Percentiles rank a stretch among this genome's conserved stretches.
Conservation (phyloP, 2,797 vertebrate genomes). For the Garrulus glandarius region DNA sequence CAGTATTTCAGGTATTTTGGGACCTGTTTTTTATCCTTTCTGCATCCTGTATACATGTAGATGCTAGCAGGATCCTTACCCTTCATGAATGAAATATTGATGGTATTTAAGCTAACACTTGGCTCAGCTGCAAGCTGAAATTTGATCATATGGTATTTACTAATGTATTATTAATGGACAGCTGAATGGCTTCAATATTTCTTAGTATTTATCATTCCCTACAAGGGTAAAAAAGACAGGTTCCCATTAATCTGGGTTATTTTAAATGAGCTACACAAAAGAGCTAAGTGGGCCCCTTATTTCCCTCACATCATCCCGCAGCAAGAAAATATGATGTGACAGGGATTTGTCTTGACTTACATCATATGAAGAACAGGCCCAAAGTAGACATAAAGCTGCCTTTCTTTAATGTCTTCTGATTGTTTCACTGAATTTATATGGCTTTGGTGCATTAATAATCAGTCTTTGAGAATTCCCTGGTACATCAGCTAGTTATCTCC, state of each 20-base stretch:
- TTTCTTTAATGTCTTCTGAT: slow-evolving; percentile 26
- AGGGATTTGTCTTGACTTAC: not conserved
- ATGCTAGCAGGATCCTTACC: not conserved
- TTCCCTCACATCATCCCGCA: not conserved
- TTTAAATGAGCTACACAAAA: slow-evolving; percentile 21
- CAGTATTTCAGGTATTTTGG: not conserved
- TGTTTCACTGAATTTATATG: slow-evolving; percentile 27
- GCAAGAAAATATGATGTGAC: not conserved
- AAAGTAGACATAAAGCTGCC: not conserved
- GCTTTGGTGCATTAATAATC: slow-evolving; percentile 12
- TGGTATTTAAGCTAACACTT: not conserved
- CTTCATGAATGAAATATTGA: slow-evolving; percentile 17
- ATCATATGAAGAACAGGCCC: not conserved
- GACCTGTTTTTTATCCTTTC: not conserved
- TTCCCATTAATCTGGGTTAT: slow-evolving; percentile 32
- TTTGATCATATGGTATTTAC: slow-evolving; percentile 38
- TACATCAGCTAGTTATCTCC: not conserved
- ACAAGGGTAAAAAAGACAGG: slow-evolving; percentile 12
- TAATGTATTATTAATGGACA: slow-evolving; percentile 37
- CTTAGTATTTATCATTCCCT: slow-evolving; percentile 1
- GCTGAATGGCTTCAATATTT: slow-evolving; percentile 16
- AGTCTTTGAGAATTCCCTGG: not conserved
- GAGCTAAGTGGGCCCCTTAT: not conserved
- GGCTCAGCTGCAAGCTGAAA: slow-evolving; percentile 23
- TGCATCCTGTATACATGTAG: not conserved